Base-by-base conservation (phyloP, 2,797 vertebrate species). In the Phataginus tetradactyla region DNA sequence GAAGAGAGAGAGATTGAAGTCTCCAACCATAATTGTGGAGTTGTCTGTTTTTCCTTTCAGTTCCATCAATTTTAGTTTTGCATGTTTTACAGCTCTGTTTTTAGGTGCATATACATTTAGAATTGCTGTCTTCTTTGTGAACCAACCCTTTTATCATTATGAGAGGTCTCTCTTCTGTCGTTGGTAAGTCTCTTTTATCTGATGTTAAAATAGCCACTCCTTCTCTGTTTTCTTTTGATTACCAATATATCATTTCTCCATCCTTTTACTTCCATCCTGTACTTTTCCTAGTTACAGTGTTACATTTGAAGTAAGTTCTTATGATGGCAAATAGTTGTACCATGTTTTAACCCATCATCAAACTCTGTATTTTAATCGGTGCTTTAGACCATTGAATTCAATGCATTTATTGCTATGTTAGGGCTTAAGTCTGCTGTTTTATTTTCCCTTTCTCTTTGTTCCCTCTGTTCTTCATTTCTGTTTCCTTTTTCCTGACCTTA, bases 331-430 rank as follows among this genome's bases (percentile, higher is more conserved):
- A 29, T 23, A 59, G 57, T 59, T 86, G 10, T 75, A 64, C 91
- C 18, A 72, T 83, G 20, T 74, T 72, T 49, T 49, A 10, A 51
- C 32, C 23, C 25, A 32, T 23, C 78, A 42, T 68, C n/a, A 45
- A 53, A 37, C 34, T 94, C 53, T 95, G 29, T 64, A 45, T 95
- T 88, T 91, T 68, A 97, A 59, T 13, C 72, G 53, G 12, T 85
- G 17, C 2, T 80, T 45, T 92, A 80, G 69, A 49, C 11, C 39
- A 85, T 79, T 75, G 49, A 57, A 75, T 79, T 87, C 23, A 84
- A 69, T 77, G 12, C 37, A 79, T 69, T 71, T 53, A 91, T 37
- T 77, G 12, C 66, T 29, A 64, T 5, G 10, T 59, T 84, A 53
- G 23, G 14, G 23, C 42, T 69, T 91, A 66, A 42, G 20, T 39